A percentile compares a stretch with the other conserved stretches of the same genome.
Conservation (phyloP, 2,888 invertebrate genomes). For the Tinea trinotella region DNA sequence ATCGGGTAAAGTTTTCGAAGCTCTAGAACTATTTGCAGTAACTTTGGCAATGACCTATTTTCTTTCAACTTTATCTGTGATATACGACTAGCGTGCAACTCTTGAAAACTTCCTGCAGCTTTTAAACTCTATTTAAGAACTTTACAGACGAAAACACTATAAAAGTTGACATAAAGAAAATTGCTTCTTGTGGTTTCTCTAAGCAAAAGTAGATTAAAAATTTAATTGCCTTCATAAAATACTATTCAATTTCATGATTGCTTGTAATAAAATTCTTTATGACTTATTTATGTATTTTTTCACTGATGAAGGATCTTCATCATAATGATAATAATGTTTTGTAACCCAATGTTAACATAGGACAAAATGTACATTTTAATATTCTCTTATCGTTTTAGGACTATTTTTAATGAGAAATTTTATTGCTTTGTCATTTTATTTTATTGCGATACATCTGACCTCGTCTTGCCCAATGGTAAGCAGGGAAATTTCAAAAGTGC, state of each 20-base stretch:
- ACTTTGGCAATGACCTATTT: conserved; percentile 14
- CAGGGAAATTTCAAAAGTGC: too few relatives aligned
- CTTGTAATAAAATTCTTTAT: neutral
- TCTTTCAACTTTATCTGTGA: neutral
- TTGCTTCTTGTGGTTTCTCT: neutral
- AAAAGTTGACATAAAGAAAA: too few relatives aligned
- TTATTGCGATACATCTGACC: too few relatives aligned
- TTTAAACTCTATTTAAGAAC: conserved; percentile 4
- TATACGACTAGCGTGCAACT: neutral
- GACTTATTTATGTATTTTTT: neutral
- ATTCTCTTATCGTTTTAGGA: neutral
- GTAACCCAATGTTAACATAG: neutral
- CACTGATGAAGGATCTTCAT: neutral
- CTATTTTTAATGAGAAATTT: neutral
- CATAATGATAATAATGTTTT: neutral
- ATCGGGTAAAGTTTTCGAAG: neutral
- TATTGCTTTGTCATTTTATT: too few relatives aligned
- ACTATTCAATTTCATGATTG: neutral
- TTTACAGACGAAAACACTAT: neutral
- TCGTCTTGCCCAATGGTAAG: too few relatives aligned
- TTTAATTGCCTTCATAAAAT: neutral
- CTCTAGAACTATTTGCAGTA: conserved; percentile 2
- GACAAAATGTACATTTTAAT: neutral
- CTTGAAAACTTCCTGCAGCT: neutral
- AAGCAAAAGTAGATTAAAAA: neutral